Evolutionary conservation across 2,888 invertebrate species (phyloP), one percentile per base, ranked within the genome.

Genomic region (Philereme transversata): DNA sequence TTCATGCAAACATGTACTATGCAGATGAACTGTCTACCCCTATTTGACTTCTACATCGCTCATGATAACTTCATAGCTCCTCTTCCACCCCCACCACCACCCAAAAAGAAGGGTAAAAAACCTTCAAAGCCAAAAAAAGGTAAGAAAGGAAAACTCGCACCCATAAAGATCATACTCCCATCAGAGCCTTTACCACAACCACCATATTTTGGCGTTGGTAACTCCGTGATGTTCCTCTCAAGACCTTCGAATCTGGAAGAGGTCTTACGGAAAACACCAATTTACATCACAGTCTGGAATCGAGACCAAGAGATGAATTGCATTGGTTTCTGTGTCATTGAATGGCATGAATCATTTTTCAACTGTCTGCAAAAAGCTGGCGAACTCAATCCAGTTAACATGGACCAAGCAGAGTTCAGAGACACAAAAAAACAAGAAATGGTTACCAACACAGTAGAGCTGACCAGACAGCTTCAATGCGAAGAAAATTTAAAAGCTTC

Each of bases 51-150:
- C 57, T 85, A 85, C 57, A 81, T 92, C 5, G 91, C 91, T n/a
- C 92, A 92, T 62, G 92, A 92, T 60, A 92, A 92, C 51, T 92
- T 92, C 53, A 72, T 91, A 2, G 79, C 90, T 4, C 92, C 92
- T 3, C 92, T 92, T 3, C 86, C 87, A 3, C 90, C 90, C 3
- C 91, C 90, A 0, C 71, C 80, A 3, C 89, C 91, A 1, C 86
- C 86, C 3, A 68, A 73, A 0, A 86, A 68, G 46, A 65, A 86
- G 65, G 78, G 79, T 0, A 84, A 82, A 48, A 80, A 82, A 63
- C 71, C 81, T 2, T 71, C 76, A 5, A 82, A 83, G 55, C 73
- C 76, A 0, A 82, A 82, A 35, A 84, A 84, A 62, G 79, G 77
- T 0, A 83, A 84, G 57, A 84, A 86, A 70, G 82, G 77, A n/a